Evolutionary conservation across 1,140 invertebrate species (phyloP).

Genomic region (Elymnias hypermnestra): DNA sequence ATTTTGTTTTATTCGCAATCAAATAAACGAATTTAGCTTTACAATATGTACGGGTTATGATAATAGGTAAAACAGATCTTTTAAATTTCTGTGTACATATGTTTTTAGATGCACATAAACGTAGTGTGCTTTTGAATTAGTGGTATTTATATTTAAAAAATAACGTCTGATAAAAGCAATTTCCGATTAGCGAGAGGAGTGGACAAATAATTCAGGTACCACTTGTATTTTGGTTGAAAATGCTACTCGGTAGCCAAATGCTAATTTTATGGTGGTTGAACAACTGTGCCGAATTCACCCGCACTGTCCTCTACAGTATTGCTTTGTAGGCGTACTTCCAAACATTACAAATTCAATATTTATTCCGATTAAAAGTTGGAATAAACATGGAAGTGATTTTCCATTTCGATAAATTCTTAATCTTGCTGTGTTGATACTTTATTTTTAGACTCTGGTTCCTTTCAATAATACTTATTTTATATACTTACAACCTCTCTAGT

Average conservation of each 20-base stretch:
- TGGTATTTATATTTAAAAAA: too few species aligned
- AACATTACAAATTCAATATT: slow-evolving; percentile 23
- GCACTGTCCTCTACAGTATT: slow-evolving; percentile 59
- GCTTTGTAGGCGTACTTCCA: slow-evolving; percentile 59
- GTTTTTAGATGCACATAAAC: too few species aligned
- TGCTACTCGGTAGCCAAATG: slow-evolving; percentile 69
- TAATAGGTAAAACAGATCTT: too few species aligned
- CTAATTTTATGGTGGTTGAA: slow-evolving; percentile 77
- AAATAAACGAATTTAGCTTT: too few species aligned
- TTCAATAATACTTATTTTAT: too few species aligned
- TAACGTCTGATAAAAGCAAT: slow-evolving; percentile 24
- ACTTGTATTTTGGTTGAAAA: slow-evolving; percentile 63
- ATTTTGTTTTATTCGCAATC: too few species aligned
- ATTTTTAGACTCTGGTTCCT: too few species aligned
- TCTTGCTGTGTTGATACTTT: too few species aligned
- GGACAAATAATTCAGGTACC: slow-evolving; percentile 64
- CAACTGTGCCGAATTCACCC: slow-evolving; percentile 66
- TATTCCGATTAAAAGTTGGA: neutral
- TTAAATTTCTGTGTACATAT: too few species aligned
- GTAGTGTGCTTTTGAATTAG: too few species aligned
- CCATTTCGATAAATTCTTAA: neutral
- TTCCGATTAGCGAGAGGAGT: slow-evolving; percentile 47
- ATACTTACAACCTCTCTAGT: slow-evolving; percentile 61
- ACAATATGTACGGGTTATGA: too few species aligned
- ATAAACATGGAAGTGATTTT: neutral